Percentiles rank a stretch among this genome's conserved stretches.
Conservation (phyloP, 2,888 invertebrate species). For the Idaea dimidiata region DNA sequence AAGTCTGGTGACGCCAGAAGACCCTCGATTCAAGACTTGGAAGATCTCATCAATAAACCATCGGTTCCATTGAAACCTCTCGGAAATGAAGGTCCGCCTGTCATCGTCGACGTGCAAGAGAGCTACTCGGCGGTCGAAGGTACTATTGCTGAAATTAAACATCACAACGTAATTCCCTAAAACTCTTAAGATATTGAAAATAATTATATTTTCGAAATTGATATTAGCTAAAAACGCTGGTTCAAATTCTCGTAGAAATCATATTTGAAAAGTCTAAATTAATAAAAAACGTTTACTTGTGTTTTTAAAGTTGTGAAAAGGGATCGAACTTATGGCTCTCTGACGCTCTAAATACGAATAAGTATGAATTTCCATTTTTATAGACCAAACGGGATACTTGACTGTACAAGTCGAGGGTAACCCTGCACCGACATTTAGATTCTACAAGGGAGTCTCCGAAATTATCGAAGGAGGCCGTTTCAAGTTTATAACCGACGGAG, state of each 20-base stretch:
- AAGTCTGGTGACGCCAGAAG: slow-evolving; percentile 95
- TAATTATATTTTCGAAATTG: no score
- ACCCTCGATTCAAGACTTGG: slow-evolving; percentile 94
- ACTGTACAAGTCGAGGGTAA: slow-evolving; percentile 96
- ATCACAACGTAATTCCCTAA: no score
- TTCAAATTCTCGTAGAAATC: no score
- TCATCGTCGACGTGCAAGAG: slow-evolving; percentile 95
- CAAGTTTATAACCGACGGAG: slow-evolving; percentile 96
- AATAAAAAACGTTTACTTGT: no score
- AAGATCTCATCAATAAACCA: slow-evolving; percentile 94
- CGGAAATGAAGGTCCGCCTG: slow-evolving; percentile 91
- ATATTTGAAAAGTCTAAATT: no score
- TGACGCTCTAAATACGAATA: not conserved
- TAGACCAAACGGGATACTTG: slow-evolving; percentile 96
- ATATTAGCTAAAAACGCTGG: no score
- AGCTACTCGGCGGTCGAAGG: slow-evolving; percentile 98
- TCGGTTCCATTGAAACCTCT: slow-evolving; percentile 92
- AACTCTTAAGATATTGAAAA: not conserved
- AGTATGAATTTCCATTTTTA: not conserved
- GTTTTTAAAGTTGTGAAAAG: no score
- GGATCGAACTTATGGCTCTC: not conserved
- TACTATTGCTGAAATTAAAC: slow-evolving; percentile 45
- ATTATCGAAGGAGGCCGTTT: slow-evolving; percentile 97
- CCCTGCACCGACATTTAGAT: slow-evolving; percentile 96
- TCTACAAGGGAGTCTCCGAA: slow-evolving; percentile 96